These are phyloP conservation scores for Exocentrus adspersus DNA, from an alignment of 2,888 invertebrate species.

Conservation along the genomic window DNA sequence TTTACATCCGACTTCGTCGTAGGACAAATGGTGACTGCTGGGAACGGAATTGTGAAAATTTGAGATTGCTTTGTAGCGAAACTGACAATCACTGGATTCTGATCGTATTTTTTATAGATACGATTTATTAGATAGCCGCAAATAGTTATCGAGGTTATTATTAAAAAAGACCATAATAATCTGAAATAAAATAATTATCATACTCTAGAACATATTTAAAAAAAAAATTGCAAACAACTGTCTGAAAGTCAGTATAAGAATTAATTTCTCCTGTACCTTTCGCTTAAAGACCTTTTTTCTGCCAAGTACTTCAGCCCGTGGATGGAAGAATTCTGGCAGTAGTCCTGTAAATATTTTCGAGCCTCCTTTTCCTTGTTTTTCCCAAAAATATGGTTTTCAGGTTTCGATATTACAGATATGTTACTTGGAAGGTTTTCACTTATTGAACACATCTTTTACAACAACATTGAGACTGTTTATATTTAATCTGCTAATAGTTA, in stretches of 20 bases:
- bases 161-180: slow-evolving; percentile 55
- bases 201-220: too few species aligned
- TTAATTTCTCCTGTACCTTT: slow-evolving; percentile 49
- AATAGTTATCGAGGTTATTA: slow-evolving; percentile 68
- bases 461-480: neutral
- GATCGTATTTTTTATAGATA: slow-evolving; percentile 76
- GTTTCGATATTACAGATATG: slow-evolving; percentile 5
- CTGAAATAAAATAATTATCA: slow-evolving; percentile 29
- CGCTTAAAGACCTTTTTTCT: slow-evolving; percentile 48
- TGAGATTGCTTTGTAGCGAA: slow-evolving; percentile 77
- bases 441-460: neutral
- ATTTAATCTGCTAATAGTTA: neutral
- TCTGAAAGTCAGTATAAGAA: neutral
- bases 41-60: slow-evolving; percentile 68
- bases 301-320: slow-evolving; percentile 54
- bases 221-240: too few species aligned
- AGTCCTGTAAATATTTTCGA: slow-evolving; percentile 51
- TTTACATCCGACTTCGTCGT: slow-evolving; percentile 60
- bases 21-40: slow-evolving; percentile 59
- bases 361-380: slow-evolving; percentile 27
- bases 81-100: slow-evolving; percentile 78
- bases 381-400: too few species aligned
- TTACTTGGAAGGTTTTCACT: neutral
- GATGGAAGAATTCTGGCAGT: slow-evolving; percentile 51
- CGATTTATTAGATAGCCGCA: slow-evolving; percentile 70